Base-by-base conservation (phyloP, 1,140 invertebrate genomes). In the Drosophila kepulauana region DNA sequence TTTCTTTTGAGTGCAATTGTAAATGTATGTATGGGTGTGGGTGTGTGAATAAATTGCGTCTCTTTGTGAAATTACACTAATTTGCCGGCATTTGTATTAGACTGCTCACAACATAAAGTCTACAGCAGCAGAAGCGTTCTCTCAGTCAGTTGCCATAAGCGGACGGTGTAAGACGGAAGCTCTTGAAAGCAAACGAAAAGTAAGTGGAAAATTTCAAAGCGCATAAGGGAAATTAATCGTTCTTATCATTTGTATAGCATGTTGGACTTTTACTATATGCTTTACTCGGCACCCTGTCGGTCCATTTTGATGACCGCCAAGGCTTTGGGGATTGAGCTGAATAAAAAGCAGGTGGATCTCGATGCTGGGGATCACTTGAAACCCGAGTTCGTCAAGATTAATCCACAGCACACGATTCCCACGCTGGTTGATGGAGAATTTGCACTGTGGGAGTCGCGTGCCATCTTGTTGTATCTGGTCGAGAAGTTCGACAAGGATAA, bases 321-420 rank as follows among this genome's bases (percentile, higher is more conserved):
- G 69, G 94, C 94, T 35, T 82, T 97, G 10, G 96, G 95, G 25
- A 73, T 97, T 2, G 94, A 96, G 46, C 84, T 97, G 6, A 96
- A 97, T 86, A 91, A 96, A n/a, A 96, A 95, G 86, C 84, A 94
- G 8, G 93, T 95, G 1, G 94, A 96, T 79, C 82, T 97, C 0
- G 90, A 94, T 79, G 92, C 93, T 1, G 94, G 94, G 0, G 96
- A 97, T 71, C 94, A 96, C 62, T 90, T 95, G 66, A 95, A 94
- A 75, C 95, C 96, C 6, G 95, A 97, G 88, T 97, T 94, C 87
- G 6, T 96, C n/a, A 96, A 96, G 85, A 84, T 93, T 56, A 93
- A 93, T 66, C 93, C 93, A 1, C 92, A 93, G 82, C 95, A 95
- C 90, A 95, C 94, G 4, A 93, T 96, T 61, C 96, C 96, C 20